These are phyloP conservation scores for Drosophila novamexicana DNA, from an alignment of 1,140 invertebrate genomes.

Conservation along the genomic window DNA sequence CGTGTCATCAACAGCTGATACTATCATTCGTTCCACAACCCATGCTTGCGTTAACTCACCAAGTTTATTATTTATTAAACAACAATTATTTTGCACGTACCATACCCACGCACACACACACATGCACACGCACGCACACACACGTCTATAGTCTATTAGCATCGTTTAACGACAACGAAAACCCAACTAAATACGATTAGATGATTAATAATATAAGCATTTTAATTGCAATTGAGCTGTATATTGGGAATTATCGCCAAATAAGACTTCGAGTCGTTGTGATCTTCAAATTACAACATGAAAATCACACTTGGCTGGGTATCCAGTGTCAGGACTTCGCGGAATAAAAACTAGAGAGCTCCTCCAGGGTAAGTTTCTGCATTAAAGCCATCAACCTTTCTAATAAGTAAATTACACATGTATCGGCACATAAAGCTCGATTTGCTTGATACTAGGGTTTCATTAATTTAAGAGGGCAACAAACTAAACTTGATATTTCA, in stretches of 20 bases:
- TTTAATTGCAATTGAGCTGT: conserved; percentile 19
- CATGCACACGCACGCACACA: conserved; percentile 36
- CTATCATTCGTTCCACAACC: conserved; percentile 1
- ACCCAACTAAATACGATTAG: conserved; percentile 62
- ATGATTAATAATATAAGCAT: conserved; percentile 52
- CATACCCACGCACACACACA: conserved; percentile 29
- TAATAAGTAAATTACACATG: no score
- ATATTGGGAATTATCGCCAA: neutral
- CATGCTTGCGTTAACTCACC: conserved; percentile 18
- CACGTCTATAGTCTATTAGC: conserved; percentile 70
- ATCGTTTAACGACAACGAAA: conserved; percentile 69
- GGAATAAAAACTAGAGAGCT: no score
- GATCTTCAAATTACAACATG: no score
- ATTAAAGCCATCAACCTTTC: no score
- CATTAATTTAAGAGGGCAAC: no score
- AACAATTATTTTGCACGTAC: conserved; percentile 18
- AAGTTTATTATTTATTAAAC: conserved; percentile 70
- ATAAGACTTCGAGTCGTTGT: neutral
- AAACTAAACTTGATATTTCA: neutral
- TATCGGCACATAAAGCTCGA: no score
- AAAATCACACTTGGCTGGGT: no score
- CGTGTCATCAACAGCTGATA: conserved; percentile 9
- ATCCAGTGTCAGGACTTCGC: no score
- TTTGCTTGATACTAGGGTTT: no score
- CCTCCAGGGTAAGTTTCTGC: no score